These are phyloP conservation scores for Lycocorax pyrrhopterus DNA, from an alignment of 2,113 vertebrate species.

Conservation along the genomic window DNA sequence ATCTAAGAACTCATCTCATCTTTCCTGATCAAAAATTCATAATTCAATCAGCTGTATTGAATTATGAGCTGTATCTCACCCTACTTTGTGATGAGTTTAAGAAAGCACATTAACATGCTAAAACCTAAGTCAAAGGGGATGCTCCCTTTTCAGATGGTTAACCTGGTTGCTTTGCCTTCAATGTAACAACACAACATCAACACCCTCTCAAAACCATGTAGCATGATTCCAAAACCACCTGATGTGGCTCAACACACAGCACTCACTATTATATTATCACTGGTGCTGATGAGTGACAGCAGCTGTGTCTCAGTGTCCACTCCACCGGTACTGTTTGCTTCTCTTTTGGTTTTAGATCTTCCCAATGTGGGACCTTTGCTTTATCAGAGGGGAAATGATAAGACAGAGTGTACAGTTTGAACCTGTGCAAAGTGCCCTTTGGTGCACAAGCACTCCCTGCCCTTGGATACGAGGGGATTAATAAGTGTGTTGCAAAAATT, in stretches of 20 bases:
- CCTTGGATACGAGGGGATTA: neutral
- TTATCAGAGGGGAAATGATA: neutral
- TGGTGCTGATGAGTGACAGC: neutral
- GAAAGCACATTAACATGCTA: neutral
- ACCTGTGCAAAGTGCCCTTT: neutral
- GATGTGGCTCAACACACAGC: neutral
- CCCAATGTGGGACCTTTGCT: neutral
- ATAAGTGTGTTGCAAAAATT: neutral
- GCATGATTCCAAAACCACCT: neutral
- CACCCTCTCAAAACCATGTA: neutral
- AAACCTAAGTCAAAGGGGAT: neutral
- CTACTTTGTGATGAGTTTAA: neutral
- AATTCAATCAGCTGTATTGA: neutral
- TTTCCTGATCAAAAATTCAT: neutral
- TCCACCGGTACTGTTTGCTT: neutral
- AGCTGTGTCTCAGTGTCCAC: neutral
- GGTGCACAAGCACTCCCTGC: neutral
- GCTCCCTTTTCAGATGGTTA: neutral
- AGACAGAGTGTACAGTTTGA: neutral
- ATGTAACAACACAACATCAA: neutral
- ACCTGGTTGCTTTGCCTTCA: neutral
- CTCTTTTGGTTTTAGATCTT: neutral
- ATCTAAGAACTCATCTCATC: neutral
- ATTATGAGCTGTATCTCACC: neutral
- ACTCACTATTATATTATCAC: neutral